phyloP scores from a whole-genome alignment of 53 echinoderm and acorn worm species.

The Temnopleurus reevesii region DNA sequence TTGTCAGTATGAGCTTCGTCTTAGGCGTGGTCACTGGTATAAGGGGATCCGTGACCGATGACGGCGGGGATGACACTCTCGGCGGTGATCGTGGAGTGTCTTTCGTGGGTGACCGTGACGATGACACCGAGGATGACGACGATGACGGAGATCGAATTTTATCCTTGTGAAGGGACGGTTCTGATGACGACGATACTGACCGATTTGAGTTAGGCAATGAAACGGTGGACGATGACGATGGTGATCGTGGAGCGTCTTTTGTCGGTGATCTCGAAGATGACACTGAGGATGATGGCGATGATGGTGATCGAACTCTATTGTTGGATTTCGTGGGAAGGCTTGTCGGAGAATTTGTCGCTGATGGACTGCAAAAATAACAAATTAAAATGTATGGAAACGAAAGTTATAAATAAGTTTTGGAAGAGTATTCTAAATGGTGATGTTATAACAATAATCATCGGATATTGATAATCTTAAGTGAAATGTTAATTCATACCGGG shows the following conservation, averaged over 20 bases:
- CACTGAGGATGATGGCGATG: neutral
- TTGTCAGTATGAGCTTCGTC: neutral
- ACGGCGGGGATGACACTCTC: neutral
- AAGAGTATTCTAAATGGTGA: too few species aligned
- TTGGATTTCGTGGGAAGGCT: neutral
- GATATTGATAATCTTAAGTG: too few species aligned
- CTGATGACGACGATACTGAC: neutral
- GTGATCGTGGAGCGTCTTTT: constrained; percentile 1
- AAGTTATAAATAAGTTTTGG: neutral
- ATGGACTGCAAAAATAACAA: constrained; percentile 16
- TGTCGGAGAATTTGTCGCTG: constrained; percentile 2
- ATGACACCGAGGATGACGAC: neutral
- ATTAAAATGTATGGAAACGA: neutral
- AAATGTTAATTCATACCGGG: too few species aligned
- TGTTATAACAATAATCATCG: too few species aligned
- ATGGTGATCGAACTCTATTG: constrained; percentile 9
- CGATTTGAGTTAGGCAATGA: neutral
- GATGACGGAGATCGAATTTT: constrained; percentile 6
- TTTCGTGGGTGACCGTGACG: neutral
- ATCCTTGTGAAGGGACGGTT: neutral
- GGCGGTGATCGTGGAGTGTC: neutral
- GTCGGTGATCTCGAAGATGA: constrained; percentile 3
- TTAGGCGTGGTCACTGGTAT: neutral
- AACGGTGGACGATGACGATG: constrained; percentile 8
- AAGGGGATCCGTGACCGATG: neutral